Evolutionary conservation across 2,113 vertebrate genomes (phyloP).

Genomic region (Onychostoma macrolepis): DNA sequence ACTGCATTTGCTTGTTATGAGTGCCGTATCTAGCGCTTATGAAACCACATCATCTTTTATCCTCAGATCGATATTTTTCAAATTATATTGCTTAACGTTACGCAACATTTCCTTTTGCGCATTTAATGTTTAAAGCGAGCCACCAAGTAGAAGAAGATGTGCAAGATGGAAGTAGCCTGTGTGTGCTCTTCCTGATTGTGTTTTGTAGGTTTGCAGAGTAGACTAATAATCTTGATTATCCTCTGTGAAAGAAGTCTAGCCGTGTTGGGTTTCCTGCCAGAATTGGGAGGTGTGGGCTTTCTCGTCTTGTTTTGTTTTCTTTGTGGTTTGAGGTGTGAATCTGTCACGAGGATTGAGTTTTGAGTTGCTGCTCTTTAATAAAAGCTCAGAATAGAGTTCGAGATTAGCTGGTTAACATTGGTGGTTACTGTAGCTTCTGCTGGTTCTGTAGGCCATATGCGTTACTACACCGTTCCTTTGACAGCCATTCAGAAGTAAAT

Average conservation of each 20-base stretch:
- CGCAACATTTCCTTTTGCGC: slow-evolving; percentile 2
- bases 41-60: neutral
- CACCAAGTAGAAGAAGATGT: slow-evolving; percentile 3
- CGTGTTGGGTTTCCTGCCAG: slow-evolving; percentile 35
- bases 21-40: neutral
- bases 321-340: neutral
- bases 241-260: slow-evolving; percentile 8
- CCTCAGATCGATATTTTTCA: slow-evolving; percentile 1
- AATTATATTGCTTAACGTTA: neutral
- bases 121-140: slow-evolving; percentile 12
- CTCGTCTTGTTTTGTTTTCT: neutral
- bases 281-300: slow-evolving; percentile 18
- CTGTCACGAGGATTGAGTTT: slow-evolving; percentile 21
- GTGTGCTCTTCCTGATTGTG: slow-evolving; percentile 10
- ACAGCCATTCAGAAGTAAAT: neutral
- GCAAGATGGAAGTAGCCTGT: slow-evolving; percentile 24
- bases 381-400: neutral
- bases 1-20: neutral
- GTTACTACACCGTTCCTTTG: neutral
- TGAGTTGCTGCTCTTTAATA: slow-evolving; percentile 10
- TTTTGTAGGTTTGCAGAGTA: slow-evolving; percentile 7
- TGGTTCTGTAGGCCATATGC: neutral
- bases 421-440: neutral
- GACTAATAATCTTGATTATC: slow-evolving; percentile 27
- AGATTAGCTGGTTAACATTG: neutral